Evolutionary conservation across 2,797 vertebrate species (phyloP).

Genomic region (Microctenopoma steveboyesi): DNA sequence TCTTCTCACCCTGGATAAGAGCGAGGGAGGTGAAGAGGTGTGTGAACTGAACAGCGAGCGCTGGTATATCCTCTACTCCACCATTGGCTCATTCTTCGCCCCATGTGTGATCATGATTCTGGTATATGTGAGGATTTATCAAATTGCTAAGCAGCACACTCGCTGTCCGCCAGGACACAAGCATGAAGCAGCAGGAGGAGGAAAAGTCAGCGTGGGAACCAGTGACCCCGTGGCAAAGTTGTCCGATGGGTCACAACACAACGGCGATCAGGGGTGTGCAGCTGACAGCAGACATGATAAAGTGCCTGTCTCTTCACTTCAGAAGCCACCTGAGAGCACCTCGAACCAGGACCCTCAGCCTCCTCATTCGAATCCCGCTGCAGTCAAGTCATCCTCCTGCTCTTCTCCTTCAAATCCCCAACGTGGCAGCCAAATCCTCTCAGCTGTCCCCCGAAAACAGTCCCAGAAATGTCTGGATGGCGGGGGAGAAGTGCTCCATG

Average conservation of each 20-base stretch:
- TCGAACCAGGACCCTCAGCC: conserved; percentile 7
- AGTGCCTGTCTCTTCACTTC: conserved; percentile 5
- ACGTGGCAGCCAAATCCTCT: conserved; percentile 17
- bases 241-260: conserved; percentile 35
- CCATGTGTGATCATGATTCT: conserved; percentile 94
- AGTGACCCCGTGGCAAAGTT: neutral
- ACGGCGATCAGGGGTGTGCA: conserved; percentile 11
- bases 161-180: conserved; percentile 70
- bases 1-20: conserved; percentile 85
- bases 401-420: conserved; percentile 5
- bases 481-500: neutral
- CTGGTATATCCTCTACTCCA: conserved; percentile 93
- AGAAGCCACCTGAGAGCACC: conserved; percentile 3
- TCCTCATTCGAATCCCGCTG: neutral
- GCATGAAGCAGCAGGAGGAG: conserved; percentile 4
- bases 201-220: neutral
- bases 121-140: conserved; percentile 91
- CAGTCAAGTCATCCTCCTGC: neutral
- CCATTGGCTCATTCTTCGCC: conserved; percentile 90
- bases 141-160: conserved; percentile 88
- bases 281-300: conserved; percentile 2
- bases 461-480: neutral
- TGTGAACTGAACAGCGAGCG: conserved; percentile 89
- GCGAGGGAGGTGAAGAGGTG: conserved; percentile 53
- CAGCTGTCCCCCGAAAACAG: conserved; percentile 12